Percentiles rank a stretch among this genome's conserved stretches.
phyloP scores from a whole-genome alignment of 2,113 vertebrate species.

The Narcine bancroftii region DNA sequence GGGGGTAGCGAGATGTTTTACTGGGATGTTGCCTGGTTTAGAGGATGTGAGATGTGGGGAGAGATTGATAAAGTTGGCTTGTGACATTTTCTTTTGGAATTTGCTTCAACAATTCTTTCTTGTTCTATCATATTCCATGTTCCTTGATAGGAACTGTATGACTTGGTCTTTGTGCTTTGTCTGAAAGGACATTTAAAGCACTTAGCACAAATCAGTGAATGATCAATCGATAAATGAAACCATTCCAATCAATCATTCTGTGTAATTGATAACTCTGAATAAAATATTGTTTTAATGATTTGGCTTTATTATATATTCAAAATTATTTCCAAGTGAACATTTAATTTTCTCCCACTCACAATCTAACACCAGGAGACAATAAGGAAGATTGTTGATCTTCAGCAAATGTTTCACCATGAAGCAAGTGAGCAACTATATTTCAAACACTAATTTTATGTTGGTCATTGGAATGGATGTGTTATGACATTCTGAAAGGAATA shows the following conservation, averaged over 20 bases:
- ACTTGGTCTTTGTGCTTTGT: neutral
- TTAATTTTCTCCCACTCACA: neutral
- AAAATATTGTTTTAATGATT: neutral
- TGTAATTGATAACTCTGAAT: neutral
- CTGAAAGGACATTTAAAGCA: neutral
- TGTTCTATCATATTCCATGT: neutral
- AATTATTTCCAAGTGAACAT: neutral
- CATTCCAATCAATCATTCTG: neutral
- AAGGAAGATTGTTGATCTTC: neutral
- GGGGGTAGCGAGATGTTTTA: too few species aligned
- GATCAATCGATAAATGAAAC: neutral
- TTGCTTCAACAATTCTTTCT: neutral
- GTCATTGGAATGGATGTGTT: neutral
- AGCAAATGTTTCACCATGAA: neutral
- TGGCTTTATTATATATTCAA: neutral
- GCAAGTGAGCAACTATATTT: neutral
- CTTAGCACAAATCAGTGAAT: neutral
- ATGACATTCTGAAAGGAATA: neutral
- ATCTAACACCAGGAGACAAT: neutral
- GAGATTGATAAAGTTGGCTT: too few species aligned
- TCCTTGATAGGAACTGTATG: too few species aligned
- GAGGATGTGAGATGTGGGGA: too few species aligned
- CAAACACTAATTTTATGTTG: neutral
- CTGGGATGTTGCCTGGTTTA: too few species aligned
- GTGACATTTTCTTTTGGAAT: neutral